Percentiles rank a stretch among this genome's conserved stretches.
Evolutionary conservation across 2,797 vertebrate species (phyloP).

Genomic region (Notoglanidium macrostoma): DNA sequence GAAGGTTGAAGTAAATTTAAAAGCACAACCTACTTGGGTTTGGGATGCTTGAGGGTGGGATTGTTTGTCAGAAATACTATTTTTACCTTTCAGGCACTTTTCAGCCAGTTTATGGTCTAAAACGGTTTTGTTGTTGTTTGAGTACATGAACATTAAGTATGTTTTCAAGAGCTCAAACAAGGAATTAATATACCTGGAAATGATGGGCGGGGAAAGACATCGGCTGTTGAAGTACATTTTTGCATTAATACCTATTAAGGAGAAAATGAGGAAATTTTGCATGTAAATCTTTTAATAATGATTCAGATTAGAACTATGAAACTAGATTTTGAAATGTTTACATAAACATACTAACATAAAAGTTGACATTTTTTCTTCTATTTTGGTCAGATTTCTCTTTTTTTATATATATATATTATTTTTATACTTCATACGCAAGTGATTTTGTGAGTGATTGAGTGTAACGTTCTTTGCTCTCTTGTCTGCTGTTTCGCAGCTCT

Average conservation of each 20-base stretch:
- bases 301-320: too few relatives aligned
- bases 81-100: too few relatives aligned
- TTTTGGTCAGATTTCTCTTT: neutral
- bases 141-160: too few relatives aligned
- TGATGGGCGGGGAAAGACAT: too few relatives aligned
- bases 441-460: neutral
- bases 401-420: neutral
- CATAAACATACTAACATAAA: neutral
- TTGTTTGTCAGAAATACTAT: neutral
- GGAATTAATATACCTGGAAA: too few relatives aligned
- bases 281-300: neutral
- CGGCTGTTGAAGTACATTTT: neutral
- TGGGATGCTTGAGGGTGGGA: neutral
- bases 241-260: neutral
- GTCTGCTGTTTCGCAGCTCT: constrained; percentile 77
- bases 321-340: neutral
- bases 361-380: neutral
- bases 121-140: too few relatives aligned
- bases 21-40: too few relatives aligned
- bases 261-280: neutral
- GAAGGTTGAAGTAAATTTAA: too few relatives aligned
- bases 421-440: neutral
- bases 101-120: too few relatives aligned
- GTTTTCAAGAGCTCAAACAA: too few relatives aligned
- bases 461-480: neutral